Conservation (phyloP, 2,888 invertebrate species). For the Drosophila formosana region DNA sequence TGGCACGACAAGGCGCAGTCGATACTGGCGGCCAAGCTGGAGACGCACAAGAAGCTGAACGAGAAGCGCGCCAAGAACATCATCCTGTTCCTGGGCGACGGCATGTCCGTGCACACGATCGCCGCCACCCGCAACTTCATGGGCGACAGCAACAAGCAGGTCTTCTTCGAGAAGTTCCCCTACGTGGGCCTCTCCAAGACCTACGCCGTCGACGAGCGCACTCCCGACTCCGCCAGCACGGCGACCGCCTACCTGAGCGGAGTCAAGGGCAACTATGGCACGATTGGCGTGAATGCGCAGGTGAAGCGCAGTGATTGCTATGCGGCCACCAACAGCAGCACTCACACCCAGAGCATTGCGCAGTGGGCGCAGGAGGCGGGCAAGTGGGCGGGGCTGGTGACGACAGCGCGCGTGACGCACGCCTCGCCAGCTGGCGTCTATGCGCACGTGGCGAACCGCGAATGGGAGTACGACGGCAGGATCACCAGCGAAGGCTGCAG, state of each 20-base stretch:
- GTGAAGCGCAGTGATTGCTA: conserved; percentile 88
- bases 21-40: conserved; percentile 69
- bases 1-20: conserved; percentile 83
- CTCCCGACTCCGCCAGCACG: conserved; percentile 93
- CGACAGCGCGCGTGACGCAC: conserved; percentile 91
- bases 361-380: conserved; percentile 89
- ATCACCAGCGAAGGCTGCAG: conserved; percentile 84
- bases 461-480: conserved; percentile 89
- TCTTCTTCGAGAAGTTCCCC: conserved; percentile 89
- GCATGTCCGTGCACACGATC: conserved; percentile 90
- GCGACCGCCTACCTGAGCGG: conserved; percentile 92
- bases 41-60: conserved; percentile 63
- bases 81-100: conserved; percentile 90
- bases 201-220: conserved; percentile 91
- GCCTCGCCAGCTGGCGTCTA: conserved; percentile 91
- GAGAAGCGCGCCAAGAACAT: conserved; percentile 86
- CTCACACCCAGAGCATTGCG: conserved; percentile 89
- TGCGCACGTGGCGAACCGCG: conserved; percentile 89
- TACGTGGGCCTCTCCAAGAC: conserved; percentile 87
- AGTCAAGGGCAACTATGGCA: conserved; percentile 91
- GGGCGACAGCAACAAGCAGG: conserved; percentile 87
- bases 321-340: conserved; percentile 86
- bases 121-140: conserved; percentile 88
- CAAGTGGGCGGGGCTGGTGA: conserved; percentile 89
- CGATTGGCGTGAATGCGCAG: conserved; percentile 90